A percentile compares a stretch with the other conserved stretches of the same genome.
These are phyloP conservation scores for Galbula dea DNA, from an alignment of 2,113 vertebrate species.

Conservation along the genomic window DNA sequence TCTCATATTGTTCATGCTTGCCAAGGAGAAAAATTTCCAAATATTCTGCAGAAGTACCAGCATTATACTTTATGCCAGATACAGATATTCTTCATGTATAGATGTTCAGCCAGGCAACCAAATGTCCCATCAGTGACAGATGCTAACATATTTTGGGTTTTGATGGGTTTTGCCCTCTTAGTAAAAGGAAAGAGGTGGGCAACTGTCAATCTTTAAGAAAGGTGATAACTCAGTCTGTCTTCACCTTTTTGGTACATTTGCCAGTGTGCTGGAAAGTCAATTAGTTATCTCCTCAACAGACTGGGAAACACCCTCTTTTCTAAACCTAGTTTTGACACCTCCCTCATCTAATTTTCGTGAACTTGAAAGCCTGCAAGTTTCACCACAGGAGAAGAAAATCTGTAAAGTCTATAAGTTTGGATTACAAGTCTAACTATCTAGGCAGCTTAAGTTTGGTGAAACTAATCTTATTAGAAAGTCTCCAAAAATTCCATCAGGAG, in stretches of 20 bases:
- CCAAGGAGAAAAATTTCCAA: neutral
- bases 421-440: neutral
- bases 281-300: neutral
- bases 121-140: neutral
- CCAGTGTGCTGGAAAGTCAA: neutral
- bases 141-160: neutral
- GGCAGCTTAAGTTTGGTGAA: neutral
- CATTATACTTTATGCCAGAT: neutral
- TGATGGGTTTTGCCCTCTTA: neutral
- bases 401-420: neutral
- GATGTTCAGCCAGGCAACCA: neutral
- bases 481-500: neutral
- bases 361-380: neutral
- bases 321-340: neutral
- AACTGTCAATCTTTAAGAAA: neutral
- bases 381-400: neutral
- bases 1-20: neutral
- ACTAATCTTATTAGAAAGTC: neutral
- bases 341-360: neutral
- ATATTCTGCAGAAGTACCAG: neutral
- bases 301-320: neutral
- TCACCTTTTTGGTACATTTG: neutral
- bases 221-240: neutral
- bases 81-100: fast-evolving
- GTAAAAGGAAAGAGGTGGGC: neutral